These are phyloP conservation scores for Urocynchramus pylzowi DNA, from an alignment of 2,113 vertebrate genomes.

Conservation along the genomic window DNA sequence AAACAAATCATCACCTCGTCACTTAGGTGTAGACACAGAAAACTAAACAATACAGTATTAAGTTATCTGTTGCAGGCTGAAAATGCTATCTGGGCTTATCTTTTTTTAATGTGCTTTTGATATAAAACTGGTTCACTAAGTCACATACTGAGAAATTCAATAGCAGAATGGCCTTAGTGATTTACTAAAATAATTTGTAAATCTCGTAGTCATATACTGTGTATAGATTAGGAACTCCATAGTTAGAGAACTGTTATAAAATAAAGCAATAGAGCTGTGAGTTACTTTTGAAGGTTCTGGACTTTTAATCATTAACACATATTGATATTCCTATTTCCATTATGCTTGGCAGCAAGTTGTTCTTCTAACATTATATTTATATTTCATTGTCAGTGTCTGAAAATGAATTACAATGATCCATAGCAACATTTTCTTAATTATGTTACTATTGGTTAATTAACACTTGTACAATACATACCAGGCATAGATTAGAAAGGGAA, in stretches of 20 bases:
- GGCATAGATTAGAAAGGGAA: neutral
- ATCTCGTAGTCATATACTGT: neutral
- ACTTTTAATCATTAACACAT: neutral
- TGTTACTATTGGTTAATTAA: conserved; percentile 6
- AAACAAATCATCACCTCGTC: conserved; percentile 16
- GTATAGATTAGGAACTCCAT: neutral
- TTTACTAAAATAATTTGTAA: conserved; percentile 43
- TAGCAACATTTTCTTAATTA: neutral
- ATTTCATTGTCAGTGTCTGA: neutral
- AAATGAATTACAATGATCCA: neutral
- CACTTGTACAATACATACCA: neutral
- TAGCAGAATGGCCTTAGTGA: conserved; percentile 22
- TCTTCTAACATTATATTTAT: neutral
- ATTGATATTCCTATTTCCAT: neutral
- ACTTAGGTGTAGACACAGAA: neutral
- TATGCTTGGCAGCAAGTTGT: neutral
- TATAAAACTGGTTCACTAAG: neutral
- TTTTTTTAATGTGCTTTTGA: conserved; percentile 39
- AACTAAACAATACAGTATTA: neutral
- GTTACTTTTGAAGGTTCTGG: neutral
- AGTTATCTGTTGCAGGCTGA: neutral
- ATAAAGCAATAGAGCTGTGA: neutral
- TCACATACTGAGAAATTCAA: conserved; percentile 5
- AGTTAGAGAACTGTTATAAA: neutral
- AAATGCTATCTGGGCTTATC: conserved; percentile 10